These are phyloP conservation scores for Neomonachus schauinslandi DNA, from an alignment of 2,113 vertebrate species.

Conservation along the genomic window DNA sequence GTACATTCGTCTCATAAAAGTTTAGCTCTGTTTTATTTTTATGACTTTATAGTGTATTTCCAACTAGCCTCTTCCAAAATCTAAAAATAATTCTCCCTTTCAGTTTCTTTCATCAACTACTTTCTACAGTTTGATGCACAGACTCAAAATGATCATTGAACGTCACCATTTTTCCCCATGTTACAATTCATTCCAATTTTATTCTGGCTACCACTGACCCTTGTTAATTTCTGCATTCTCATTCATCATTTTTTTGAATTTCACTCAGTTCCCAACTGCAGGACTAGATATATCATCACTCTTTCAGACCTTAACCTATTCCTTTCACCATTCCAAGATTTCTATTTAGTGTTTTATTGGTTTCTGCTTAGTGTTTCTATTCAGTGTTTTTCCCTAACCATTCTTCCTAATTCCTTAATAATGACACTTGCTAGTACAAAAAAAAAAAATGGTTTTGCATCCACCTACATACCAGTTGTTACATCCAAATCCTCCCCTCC, in stretches of 20 bases:
- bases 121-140: not conserved
- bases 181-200: constrained; percentile 43
- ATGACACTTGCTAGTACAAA: not conserved
- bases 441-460: not conserved
- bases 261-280: constrained; percentile 22
- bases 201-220: constrained; percentile 12
- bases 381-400: not conserved
- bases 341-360: not conserved
- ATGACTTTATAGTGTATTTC: constrained; percentile 13
- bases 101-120: constrained; percentile 31
- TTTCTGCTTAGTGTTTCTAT: not conserved
- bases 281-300: not conserved
- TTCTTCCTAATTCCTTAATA: not conserved
- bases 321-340: not conserved
- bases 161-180: not conserved
- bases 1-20: not conserved
- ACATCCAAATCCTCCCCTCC: not conserved
- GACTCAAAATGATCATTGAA: not conserved
- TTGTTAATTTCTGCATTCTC: constrained; percentile 64
- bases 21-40: not conserved
- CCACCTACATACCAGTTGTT: not conserved
- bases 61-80: not conserved
- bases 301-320: not conserved
- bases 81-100: constrained; percentile 31
- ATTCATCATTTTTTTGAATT: constrained; percentile 40